phyloP scores from a whole-genome alignment of 2,113 vertebrate genomes.

The Apaloderma vittatum region DNA sequence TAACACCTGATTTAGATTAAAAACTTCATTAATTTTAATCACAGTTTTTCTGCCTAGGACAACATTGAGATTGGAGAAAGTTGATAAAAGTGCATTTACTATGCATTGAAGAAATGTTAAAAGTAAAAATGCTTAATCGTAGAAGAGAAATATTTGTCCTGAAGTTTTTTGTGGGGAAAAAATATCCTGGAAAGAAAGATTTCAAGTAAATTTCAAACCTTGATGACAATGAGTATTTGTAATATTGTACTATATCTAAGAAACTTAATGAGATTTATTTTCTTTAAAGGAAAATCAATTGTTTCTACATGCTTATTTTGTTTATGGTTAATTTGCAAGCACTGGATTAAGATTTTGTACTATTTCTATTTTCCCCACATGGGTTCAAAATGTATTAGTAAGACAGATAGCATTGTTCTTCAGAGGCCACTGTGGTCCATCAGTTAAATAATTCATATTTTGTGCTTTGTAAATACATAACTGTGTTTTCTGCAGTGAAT shows the following conservation, averaged over 20 bases:
- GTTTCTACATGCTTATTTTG: not conserved
- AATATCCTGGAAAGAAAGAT: not conserved
- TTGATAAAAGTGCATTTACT: not conserved
- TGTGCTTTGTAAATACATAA: constrained; percentile 1
- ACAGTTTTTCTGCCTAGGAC: not conserved
- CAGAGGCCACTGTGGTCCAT: not conserved
- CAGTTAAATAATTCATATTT: constrained; percentile 66
- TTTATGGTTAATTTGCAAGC: not conserved
- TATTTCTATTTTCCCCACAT: not conserved
- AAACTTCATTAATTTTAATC: not conserved
- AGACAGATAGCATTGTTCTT: constrained; percentile 28
- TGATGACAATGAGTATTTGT: not conserved
- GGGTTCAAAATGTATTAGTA: not conserved
- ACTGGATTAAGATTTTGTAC: not conserved
- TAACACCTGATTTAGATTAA: not conserved
- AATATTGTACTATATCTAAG: not conserved
- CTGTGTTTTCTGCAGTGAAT: constrained; percentile 8
- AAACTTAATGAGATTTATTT: not conserved
- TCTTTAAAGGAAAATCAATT: not conserved
- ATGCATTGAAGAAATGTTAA: not conserved
- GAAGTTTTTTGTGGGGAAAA: not conserved
- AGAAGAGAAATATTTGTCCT: not conserved
- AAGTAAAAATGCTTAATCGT: not conserved
- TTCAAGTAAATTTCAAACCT: not conserved
- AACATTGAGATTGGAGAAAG: not conserved